Evolutionary conservation across 2,888 invertebrate genomes (phyloP), one percentile per base, ranked within the genome.

Genomic region (Latrodectus elegans): DNA sequence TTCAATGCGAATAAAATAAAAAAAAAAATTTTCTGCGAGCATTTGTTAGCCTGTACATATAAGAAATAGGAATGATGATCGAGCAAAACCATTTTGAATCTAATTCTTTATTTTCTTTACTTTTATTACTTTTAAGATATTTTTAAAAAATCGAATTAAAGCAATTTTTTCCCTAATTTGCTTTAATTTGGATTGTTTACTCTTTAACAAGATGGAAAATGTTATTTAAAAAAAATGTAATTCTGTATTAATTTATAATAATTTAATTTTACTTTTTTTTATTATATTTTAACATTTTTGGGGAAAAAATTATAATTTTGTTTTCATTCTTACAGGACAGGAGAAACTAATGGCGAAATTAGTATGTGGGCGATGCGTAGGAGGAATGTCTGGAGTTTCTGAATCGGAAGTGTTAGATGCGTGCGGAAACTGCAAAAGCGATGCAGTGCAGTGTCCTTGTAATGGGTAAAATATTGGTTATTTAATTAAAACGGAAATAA

Each of bases 351-450:
- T 83, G 83, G 86, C 88, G 2, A 70, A 90, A 70, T 88, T 90
- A 77, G 71, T 89, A 38, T 91, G 91, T 67, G 91, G 91, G 6
- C 90, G 89, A 74, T 91, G 91, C 74, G 90, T 90, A n/a, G 90
- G 90, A 12, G 89, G 89, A 1, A 85, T 68, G 22, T 90, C 91
- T 3, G 89, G 88, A 11, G 86, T 91, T n/a, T 68, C 84, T 11
- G 71, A 65, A 15, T 78, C 83, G 11, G 86, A 89, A 49, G 84
- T 90, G 10, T 72, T 89, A 14, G 90, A 90, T 78, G 81, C 83
- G 8, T 90, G 90, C 81, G 90, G 90, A 22, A 85, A 89, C 38
- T 90, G 90, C 79, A 88, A 74, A 49, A 83, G 80, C 8, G 89
- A 89, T 12, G 75, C 68, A 9, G 38, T 81, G n/a, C 70, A 84